Evolutionary conservation across 2,888 invertebrate species (phyloP), one percentile per base, ranked within the genome.

Genomic region (Troides helena): DNA sequence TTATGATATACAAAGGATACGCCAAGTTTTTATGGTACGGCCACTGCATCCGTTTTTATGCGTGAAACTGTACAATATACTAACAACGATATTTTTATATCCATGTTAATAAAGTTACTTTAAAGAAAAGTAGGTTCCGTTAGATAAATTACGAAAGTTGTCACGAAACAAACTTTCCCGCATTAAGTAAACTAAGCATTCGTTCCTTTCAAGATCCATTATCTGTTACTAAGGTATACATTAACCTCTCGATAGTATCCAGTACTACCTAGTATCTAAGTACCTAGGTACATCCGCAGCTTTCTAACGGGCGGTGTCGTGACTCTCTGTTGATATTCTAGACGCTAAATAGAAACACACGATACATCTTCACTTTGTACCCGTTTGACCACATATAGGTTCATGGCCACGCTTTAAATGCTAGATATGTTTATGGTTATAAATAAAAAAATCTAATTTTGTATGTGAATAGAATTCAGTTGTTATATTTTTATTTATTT

Each of bases 261-360:
- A 43, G 25, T 50, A 64, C 36, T 14, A 25, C 58, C 50, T 62
- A 65, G 69, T 53, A 57, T 69, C 36, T 43, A 36, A 21, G 36
- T 63, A 18, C 39, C 53, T 62, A 59, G 53, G 68, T 69, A 66
- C 63, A 71, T 74, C 73, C 74, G 62, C 72, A 69, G 75, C 80
- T 80, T 79, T 80, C 80, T 78, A 78, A 76, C 72, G 64, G 72
- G 71, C 53, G 69, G 65, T 64, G 64, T 80, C 78, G 79, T 79
- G 77, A 80, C 80, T 74, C 70, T 75, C 74, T 60, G 71, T 70
- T 73, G 73, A 73, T 74, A 73, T 74, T 77, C 75, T 73, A 64
- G 65, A 73, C 69, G 72, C 74, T 78, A 76, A 76, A 73, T 74
- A 71, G 74, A 46, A 71, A 72, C 68, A 73, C 74, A 75, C 75